phyloP scores from a whole-genome alignment of 2,888 invertebrate genomes.

The Ennomos erosarius region DNA sequence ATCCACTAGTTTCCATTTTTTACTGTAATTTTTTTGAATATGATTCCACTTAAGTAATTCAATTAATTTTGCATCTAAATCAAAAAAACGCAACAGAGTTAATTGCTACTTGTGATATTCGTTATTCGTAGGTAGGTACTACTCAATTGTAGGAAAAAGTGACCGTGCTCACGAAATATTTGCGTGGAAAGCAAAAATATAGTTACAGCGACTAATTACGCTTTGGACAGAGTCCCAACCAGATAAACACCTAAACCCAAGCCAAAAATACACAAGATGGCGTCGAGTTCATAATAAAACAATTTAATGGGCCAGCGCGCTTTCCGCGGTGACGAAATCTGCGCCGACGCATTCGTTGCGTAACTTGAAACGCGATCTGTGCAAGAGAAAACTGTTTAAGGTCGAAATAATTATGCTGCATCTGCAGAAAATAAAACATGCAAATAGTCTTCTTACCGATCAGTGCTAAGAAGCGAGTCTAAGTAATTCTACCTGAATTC shows the following conservation, averaged over 20 bases:
- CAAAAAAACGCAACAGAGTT: slow-evolving; percentile 16
- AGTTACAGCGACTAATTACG: slow-evolving; percentile 80
- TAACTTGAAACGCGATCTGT: slow-evolving; percentile 79
- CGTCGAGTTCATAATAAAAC: slow-evolving; percentile 85
- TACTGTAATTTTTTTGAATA: slow-evolving; percentile 15
- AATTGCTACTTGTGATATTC: slow-evolving; percentile 6
- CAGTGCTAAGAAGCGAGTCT: slow-evolving; percentile 30
- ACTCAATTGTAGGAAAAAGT: slow-evolving; percentile 30
- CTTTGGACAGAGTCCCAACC: slow-evolving; percentile 82
- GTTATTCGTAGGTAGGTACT: not conserved
- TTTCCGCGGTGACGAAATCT: slow-evolving; percentile 85
- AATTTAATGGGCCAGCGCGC: slow-evolving; percentile 85
- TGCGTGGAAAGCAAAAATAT: slow-evolving; percentile 67
- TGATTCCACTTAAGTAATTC: too few species aligned
- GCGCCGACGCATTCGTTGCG: slow-evolving; percentile 81
- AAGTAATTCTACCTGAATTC: slow-evolving; percentile 31
- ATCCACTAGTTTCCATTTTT: too few species aligned
- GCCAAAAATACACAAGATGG: slow-evolving; percentile 85
- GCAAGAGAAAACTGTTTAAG: slow-evolving; percentile 77
- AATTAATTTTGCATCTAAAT: slow-evolving; percentile 12
- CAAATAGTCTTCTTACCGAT: too few species aligned
- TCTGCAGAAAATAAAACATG: slow-evolving; percentile 43
- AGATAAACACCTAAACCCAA: slow-evolving; percentile 84
- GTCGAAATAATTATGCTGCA: slow-evolving; percentile 71
- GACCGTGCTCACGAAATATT: slow-evolving; percentile 52